phyloP scores from a whole-genome alignment of 2,888 invertebrate species.

The Ormyrus labotus region DNA sequence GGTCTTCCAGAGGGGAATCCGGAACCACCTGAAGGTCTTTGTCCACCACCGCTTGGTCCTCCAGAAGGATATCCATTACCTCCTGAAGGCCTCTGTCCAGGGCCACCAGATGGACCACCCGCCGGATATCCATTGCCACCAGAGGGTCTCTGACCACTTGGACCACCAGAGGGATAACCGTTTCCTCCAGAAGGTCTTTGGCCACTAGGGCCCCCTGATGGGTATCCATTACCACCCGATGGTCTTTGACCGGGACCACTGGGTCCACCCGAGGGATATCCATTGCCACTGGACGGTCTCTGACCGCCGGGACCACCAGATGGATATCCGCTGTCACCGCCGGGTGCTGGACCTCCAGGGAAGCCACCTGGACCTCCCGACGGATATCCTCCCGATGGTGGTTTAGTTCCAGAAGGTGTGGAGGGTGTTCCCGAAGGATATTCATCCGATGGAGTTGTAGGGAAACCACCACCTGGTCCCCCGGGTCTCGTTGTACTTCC shows the following conservation, averaged over 20 bases:
- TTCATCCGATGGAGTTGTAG: slow-evolving; percentile 59
- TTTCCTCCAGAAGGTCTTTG: slow-evolving; percentile 22
- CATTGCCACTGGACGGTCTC: slow-evolving; percentile 40
- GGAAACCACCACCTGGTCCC: slow-evolving; percentile 57
- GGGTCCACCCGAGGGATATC: slow-evolving; percentile 61
- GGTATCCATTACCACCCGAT: slow-evolving; percentile 54
- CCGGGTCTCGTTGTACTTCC: slow-evolving; percentile 63
- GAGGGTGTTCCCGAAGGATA: slow-evolving; percentile 64
- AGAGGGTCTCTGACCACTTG: slow-evolving; percentile 53
- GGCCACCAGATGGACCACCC: slow-evolving; percentile 56
- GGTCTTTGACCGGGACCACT: slow-evolving; percentile 55
- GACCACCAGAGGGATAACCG: slow-evolving; percentile 56
- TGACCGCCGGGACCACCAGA: slow-evolving; percentile 61
- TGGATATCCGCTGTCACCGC: slow-evolving; percentile 59
- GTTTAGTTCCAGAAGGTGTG: slow-evolving; percentile 58
- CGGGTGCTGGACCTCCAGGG: slow-evolving; percentile 52
- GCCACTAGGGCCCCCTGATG: slow-evolving; percentile 55
- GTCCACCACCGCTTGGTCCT: slow-evolving; percentile 52
- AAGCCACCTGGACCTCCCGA: slow-evolving; percentile 55
- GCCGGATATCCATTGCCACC: slow-evolving; percentile 60
- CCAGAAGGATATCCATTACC: slow-evolving; percentile 57
- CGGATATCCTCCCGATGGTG: slow-evolving; percentile 63
- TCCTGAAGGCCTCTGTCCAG: slow-evolving; percentile 40
- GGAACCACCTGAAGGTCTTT: slow-evolving; percentile 57
- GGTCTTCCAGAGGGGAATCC: slow-evolving; percentile 60